Percentiles rank a stretch among this genome's conserved stretches.
phyloP scores from a whole-genome alignment of 2,888 invertebrate genomes.

The Salticus scenicus region DNA sequence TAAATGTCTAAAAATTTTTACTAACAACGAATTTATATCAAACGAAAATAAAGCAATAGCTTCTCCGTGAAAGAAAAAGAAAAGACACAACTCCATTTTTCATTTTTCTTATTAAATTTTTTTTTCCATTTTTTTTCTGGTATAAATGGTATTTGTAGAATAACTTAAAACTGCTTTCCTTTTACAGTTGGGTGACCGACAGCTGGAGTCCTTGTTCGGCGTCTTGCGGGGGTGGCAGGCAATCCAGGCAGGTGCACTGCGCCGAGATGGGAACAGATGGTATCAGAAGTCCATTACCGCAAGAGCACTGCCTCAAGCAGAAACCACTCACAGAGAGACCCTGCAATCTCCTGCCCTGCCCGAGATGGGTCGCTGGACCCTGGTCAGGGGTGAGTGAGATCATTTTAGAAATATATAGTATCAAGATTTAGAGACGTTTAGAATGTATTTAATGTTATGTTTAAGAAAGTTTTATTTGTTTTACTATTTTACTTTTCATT shows the following conservation, averaged over 20 bases:
- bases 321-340: constrained; percentile 87
- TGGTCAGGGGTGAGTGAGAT: constrained; percentile 90
- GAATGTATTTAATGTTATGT: neutral
- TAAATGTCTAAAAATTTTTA: too few relatives aligned
- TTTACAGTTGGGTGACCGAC: constrained; percentile 87
- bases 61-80: too few relatives aligned
- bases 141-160: too few relatives aligned
- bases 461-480: too few relatives aligned
- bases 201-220: constrained; percentile 93
- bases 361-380: constrained; percentile 88
- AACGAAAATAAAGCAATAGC: too few relatives aligned
- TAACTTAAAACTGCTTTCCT: neutral
- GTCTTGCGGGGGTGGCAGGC: constrained; percentile 89
- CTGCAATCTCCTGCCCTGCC: constrained; percentile 90
- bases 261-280: constrained; percentile 85
- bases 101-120: too few relatives aligned
- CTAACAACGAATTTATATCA: too few relatives aligned
- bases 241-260: constrained; percentile 88
- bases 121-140: too few relatives aligned
- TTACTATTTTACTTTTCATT: too few relatives aligned
- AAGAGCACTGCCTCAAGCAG: constrained; percentile 84
- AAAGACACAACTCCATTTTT: too few relatives aligned
- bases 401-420: neutral
- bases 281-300: constrained; percentile 85
- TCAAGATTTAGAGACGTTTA: neutral